These are phyloP conservation scores for Esperia sulphurella DNA, from an alignment of 2,888 invertebrate genomes.

Conservation along the genomic window DNA sequence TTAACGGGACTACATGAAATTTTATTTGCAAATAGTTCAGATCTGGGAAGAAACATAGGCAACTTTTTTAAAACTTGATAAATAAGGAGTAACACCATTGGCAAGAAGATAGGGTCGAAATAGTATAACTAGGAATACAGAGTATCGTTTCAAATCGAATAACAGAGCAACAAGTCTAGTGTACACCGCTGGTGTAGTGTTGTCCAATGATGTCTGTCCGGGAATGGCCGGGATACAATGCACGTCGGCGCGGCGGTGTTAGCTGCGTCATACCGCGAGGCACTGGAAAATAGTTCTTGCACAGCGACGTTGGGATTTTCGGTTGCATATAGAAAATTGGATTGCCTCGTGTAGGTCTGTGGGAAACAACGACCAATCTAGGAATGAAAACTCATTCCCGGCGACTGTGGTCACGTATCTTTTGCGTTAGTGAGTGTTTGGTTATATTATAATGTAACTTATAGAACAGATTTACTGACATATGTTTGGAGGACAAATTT, in stretches of 20 bases:
- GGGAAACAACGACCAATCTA: constrained; percentile 42
- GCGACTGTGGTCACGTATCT: neutral
- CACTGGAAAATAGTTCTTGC: constrained; percentile 41
- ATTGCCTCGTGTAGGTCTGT: constrained; percentile 49
- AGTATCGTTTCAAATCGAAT: constrained; percentile 22
- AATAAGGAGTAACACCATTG: too few relatives aligned
- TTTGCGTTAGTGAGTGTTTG: neutral
- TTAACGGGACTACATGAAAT: too few relatives aligned
- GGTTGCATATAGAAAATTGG: constrained; percentile 54
- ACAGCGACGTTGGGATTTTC: constrained; percentile 43
- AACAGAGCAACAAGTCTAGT: constrained; percentile 43
- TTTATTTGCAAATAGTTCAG: too few relatives aligned
- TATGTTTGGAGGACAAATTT: too few relatives aligned
- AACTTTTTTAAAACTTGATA: too few relatives aligned
- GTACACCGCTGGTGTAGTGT: constrained; percentile 25
- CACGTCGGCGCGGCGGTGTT: constrained; percentile 33
- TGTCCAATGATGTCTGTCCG: constrained; percentile 42
- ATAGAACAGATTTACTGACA: too few relatives aligned
- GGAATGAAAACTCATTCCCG: constrained; percentile 44
- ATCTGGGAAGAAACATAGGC: too few relatives aligned
- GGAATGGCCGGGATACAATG: constrained; percentile 46
- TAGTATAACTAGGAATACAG: too few relatives aligned
- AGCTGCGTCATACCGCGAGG: constrained; percentile 34
- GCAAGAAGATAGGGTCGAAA: too few relatives aligned
- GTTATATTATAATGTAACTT: too few relatives aligned